These are phyloP conservation scores for Ceyx margarethae DNA, from an alignment of 2,113 vertebrate species.

Conservation along the genomic window DNA sequence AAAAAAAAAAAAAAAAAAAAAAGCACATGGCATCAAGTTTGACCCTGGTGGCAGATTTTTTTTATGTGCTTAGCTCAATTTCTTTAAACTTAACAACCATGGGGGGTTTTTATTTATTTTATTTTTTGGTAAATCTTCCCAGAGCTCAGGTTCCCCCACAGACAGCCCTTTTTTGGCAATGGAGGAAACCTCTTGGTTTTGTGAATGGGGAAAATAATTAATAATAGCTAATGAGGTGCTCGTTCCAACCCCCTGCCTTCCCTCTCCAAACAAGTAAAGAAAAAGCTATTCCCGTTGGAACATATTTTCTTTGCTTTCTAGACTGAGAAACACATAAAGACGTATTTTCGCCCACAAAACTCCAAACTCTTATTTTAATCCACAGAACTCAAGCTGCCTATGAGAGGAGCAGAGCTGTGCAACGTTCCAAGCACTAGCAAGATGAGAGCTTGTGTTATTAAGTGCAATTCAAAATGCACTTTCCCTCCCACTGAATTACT, in stretches of 20 bases:
- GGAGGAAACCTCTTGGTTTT: neutral
- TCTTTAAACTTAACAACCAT: constrained; percentile 53
- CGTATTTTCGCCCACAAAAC: constrained; percentile 25
- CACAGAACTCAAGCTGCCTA: constrained; percentile 7
- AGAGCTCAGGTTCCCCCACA: neutral
- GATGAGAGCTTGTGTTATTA: constrained; percentile 49
- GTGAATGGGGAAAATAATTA: constrained; percentile 37
- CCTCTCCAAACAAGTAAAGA: neutral
- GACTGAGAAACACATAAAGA: constrained; percentile 12
- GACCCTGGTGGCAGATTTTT: constrained; percentile 77
- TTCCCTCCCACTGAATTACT: constrained; percentile 42
- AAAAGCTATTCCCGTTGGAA: constrained; percentile 5
- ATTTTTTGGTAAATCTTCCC: neutral
- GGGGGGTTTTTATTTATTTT: neutral
- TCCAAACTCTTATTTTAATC: constrained; percentile 54
- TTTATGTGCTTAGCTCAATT: constrained; percentile 47
- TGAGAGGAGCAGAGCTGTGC: constrained; percentile 27
- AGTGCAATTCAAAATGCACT: constrained; percentile 45
- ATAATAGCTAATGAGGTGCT: constrained; percentile 48
- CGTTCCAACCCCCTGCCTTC: neutral
- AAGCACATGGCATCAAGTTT: constrained; percentile 80
- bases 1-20: constrained; percentile 69
- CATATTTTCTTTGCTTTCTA: neutral
- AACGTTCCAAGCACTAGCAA: constrained; percentile 3
- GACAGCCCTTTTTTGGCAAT: neutral